Percentiles rank a stretch among this genome's conserved stretches.
Conservation (phyloP, 2,113 vertebrate species). For the Daboia siamensis region DNA sequence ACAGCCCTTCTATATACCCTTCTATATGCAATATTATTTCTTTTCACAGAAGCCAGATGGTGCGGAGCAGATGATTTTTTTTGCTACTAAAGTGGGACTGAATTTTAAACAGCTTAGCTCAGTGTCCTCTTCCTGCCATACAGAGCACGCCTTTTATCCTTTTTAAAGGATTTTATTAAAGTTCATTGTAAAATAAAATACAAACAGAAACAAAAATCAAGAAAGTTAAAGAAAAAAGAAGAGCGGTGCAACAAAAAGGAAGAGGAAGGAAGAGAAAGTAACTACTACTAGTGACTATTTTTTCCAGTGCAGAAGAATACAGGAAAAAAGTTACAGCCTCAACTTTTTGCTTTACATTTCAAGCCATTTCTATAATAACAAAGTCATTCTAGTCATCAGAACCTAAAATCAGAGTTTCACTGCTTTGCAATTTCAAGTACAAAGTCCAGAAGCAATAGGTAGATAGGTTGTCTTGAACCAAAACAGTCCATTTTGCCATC, state of each 20-base stretch:
- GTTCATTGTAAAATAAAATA: background rate
- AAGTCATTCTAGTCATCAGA: background rate
- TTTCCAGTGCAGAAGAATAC: background rate
- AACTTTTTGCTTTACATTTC: background rate
- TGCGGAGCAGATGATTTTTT: conserved; percentile 9
- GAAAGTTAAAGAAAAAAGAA: background rate
- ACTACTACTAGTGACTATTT: background rate
- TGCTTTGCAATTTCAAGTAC: background rate
- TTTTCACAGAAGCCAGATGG: background rate
- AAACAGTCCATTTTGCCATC: background rate
- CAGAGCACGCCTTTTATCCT: background rate
- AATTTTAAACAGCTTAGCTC: conserved; percentile 18
- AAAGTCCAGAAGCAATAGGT: background rate
- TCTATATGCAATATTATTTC: conserved; percentile 26
- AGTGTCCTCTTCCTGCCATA: background rate
- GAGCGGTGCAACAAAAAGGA: background rate
- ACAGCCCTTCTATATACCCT: background rate
- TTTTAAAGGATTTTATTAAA: background rate
- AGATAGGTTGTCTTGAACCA: background rate
- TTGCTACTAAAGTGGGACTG: background rate
- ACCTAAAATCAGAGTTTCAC: background rate
- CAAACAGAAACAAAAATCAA: background rate
- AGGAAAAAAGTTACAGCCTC: background rate
- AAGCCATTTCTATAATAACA: background rate
- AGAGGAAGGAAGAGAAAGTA: background rate